These are phyloP conservation scores for Pelobates cultripes DNA, from an alignment of 2,797 vertebrate genomes.

Conservation along the genomic window DNA sequence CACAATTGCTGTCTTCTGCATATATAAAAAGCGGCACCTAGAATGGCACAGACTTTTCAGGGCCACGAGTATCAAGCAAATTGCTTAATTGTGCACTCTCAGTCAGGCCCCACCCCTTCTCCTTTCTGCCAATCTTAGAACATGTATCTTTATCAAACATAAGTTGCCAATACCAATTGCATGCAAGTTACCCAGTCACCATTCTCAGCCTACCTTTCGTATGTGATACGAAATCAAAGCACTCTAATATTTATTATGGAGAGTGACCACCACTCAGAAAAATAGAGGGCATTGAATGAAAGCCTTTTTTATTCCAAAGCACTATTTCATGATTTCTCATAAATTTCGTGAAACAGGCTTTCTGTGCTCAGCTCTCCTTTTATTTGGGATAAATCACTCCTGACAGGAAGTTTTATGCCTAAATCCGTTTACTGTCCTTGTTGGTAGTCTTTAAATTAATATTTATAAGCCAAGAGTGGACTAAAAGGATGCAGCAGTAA, in stretches of 20 bases:
- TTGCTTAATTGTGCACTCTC: too few relatives aligned
- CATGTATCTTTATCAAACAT: too few relatives aligned
- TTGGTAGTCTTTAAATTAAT: conserved; percentile 84
- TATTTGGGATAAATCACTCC: conserved; percentile 78
- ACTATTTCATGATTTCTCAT: conserved; percentile 75
- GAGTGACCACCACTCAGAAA: conserved; percentile 44
- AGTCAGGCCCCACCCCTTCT: too few relatives aligned
- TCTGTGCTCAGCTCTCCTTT: conserved; percentile 72
- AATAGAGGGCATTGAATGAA: conserved; percentile 47
- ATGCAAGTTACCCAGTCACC: too few relatives aligned
- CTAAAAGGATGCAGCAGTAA: conserved; percentile 73
- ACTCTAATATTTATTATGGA: conserved; percentile 55
- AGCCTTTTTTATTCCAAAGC: conserved; percentile 70
- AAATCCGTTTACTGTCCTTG: conserved; percentile 82
- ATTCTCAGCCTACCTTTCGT: background rate
- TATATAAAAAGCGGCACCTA: too few relatives aligned
- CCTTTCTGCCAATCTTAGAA: too few relatives aligned
- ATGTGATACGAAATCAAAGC: conserved; percentile 54
- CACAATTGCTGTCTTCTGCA: too few relatives aligned
- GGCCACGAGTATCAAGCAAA: too few relatives aligned
- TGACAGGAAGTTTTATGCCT: conserved; percentile 78
- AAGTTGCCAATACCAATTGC: too few relatives aligned
- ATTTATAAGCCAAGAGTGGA: conserved; percentile 78
- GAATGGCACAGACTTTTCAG: too few relatives aligned
- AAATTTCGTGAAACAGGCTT: conserved; percentile 75